Base-by-base conservation (phyloP, 2,888 invertebrate genomes). In the Trachelus tabidus region DNA sequence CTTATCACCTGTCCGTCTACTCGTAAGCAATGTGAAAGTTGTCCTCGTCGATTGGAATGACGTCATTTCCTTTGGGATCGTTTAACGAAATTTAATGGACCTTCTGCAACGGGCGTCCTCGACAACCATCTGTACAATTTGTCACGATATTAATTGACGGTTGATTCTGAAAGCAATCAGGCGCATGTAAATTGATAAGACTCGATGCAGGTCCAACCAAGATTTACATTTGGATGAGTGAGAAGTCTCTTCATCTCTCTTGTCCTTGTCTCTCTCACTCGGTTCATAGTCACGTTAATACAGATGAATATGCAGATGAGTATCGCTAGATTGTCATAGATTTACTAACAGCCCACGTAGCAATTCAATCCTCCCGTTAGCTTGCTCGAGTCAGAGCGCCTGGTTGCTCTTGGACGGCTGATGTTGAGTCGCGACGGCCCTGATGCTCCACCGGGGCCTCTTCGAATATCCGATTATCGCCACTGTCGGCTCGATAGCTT, bases 1-100 rank as follows among this genome's bases (percentile, higher is more conserved):
- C 82, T 78, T 83, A 84, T 81, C 84, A 83, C 78, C 79, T 85
- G 76, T 80, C 84, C 75, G 81, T 83, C 79, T 83, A 83, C 71
- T 83, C 86, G 85, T 87, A 87, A 87, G 81, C 73, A 73, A 74
- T 76, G 68, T 68, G 75, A 9, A 11, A 9, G 71, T 3, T 11
- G 12, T 31, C 11, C 30, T 30, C 30, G 30, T 31, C 71, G 71
- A n/a, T 33, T n/a, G 12, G 30, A 15, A 71, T 9, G 12, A 31
- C 33, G 71, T 31, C 71, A 30, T 3, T 56, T 56, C 23, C 40
- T 56, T 56, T 6, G 23, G 40, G 23, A 56, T 23, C 40, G 40
- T 23, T 56, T 56, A 56, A 56, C 23, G 23, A 56, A 23, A 56
- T 56, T 56, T 56, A 56, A 23, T 23, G 40, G 40, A 23, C 1